phyloP scores from a whole-genome alignment of 2,888 invertebrate species.

The Creontiades dilutus region DNA sequence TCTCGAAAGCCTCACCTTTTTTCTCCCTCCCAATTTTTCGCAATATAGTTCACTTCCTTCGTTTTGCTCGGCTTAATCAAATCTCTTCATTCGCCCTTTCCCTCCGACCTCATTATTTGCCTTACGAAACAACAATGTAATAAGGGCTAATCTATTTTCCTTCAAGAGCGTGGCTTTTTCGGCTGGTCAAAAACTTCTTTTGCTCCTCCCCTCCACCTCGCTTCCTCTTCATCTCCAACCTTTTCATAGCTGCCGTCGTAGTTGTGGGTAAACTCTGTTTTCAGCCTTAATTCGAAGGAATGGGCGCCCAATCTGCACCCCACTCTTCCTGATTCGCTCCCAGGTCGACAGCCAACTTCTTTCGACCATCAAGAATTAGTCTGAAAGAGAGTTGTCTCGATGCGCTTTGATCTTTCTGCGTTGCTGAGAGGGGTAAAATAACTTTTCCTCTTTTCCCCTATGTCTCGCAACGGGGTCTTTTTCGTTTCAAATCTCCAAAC shows the following conservation, averaged over 20 bases:
- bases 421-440: not conserved
- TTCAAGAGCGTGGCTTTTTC: conserved; percentile 12
- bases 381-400: not conserved
- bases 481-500: not conserved
- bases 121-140: conserved; percentile 50
- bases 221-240: not conserved
- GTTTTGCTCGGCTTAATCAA: conserved; percentile 40
- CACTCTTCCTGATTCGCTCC: not conserved
- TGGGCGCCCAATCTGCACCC: conserved; percentile 43
- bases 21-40: conserved; percentile 6
- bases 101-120: conserved; percentile 51
- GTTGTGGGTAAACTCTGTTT: conserved; percentile 8
- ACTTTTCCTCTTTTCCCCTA: not conserved
- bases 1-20: conserved; percentile 38
- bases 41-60: conserved; percentile 38
- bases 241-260: not conserved
- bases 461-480: not conserved
- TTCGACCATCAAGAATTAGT: not conserved
- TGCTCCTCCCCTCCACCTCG: not conserved
- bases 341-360: conserved; percentile 16
- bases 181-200: conserved; percentile 21
- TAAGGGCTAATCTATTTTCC: conserved; percentile 49
- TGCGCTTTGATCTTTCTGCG: not conserved
- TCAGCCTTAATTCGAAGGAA: conserved; percentile 30
- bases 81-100: conserved; percentile 50